Evolutionary conservation across 1,140 invertebrate genomes (phyloP).

Genomic region (Sipha flava): DNA sequence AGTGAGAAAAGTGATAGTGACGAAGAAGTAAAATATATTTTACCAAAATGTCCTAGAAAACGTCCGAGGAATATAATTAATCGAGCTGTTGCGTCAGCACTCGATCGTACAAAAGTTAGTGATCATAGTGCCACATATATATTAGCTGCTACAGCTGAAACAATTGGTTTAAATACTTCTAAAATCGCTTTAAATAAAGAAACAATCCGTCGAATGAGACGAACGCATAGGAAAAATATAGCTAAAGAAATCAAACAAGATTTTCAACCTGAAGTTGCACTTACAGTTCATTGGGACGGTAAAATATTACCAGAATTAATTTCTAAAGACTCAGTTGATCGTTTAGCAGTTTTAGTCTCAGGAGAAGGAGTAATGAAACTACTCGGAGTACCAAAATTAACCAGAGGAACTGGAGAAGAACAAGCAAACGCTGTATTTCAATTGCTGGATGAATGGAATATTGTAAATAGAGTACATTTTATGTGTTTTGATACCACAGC

Average conservation of each 20-base stretch:
- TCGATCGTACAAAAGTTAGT: neutral
- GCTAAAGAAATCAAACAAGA: neutral
- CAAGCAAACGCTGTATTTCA: neutral
- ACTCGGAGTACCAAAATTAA: neutral
- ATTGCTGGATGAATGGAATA: neutral
- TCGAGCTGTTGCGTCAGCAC: neutral
- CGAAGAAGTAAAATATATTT: no score
- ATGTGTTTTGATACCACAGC: slow-evolving; percentile 42
- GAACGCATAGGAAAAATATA: neutral
- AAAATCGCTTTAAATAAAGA: neutral
- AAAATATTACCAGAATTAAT: slow-evolving; percentile 35
- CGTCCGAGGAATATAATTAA: neutral
- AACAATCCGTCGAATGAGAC: neutral
- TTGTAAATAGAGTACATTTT: slow-evolving; percentile 18
- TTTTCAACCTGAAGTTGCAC: neutral
- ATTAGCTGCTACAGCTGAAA: neutral
- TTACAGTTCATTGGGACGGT: slow-evolving; percentile 36
- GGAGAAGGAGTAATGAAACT: neutral
- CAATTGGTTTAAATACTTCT: neutral
- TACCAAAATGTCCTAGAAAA: no score
- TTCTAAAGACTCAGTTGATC: slow-evolving; percentile 3
- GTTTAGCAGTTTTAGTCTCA: neutral
- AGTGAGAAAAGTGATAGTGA: no score
- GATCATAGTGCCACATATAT: neutral
- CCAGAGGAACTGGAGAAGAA: neutral